Conservation (phyloP, 2,888 invertebrate genomes). For the Lacanobia oleracea region DNA sequence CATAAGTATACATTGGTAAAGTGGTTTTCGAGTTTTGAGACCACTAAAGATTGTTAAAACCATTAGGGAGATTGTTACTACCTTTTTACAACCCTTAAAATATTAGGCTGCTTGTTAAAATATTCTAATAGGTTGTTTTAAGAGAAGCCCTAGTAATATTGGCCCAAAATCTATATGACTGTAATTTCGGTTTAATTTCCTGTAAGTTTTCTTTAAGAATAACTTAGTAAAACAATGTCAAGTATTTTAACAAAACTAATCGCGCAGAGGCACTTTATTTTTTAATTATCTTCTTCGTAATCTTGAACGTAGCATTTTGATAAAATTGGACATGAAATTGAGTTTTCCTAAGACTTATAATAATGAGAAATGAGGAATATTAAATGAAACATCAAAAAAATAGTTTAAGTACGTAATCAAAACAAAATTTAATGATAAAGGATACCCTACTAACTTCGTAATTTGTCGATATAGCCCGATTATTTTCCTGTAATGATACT, state of each 20-base stretch:
- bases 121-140: neutral
- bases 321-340: neutral
- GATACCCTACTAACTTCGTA: neutral
- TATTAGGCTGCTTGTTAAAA: neutral
- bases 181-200: no score
- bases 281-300: neutral
- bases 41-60: neutral
- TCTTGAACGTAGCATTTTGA: neutral
- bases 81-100: no score
- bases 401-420: neutral
- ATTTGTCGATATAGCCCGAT: neutral
- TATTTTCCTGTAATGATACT: conserved; percentile 1
- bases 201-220: no score
- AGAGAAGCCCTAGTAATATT: neutral
- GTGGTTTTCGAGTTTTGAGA: neutral
- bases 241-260: neutral
- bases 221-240: neutral
- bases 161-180: neutral
- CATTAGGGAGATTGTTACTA: neutral
- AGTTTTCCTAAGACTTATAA: neutral
- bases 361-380: neutral
- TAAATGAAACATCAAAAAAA: neutral
- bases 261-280: neutral
- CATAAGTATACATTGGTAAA: neutral
- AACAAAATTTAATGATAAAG: neutral